Conservation (phyloP, 2,113 vertebrate species). For the Lepisosteus osseus region DNA sequence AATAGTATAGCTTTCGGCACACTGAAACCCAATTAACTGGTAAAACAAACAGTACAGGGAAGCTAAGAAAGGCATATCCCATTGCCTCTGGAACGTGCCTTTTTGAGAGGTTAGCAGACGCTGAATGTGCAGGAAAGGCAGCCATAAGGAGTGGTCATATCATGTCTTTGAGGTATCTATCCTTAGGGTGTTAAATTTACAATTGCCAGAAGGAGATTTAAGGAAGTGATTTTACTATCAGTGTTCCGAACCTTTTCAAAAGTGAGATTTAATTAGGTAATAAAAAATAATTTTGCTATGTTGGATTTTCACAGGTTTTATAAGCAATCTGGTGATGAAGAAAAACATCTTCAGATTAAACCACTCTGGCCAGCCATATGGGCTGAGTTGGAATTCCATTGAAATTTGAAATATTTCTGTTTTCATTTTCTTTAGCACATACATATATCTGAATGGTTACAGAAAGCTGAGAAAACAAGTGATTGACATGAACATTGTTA, state of each 20-base stretch:
- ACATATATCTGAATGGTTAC: too few species aligned
- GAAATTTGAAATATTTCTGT: too few species aligned
- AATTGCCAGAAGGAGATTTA: not conserved
- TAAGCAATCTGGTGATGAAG: not conserved
- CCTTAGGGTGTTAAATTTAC: not conserved
- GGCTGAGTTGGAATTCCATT: too few species aligned
- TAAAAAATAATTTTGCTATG: too few species aligned
- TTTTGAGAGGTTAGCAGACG: not conserved
- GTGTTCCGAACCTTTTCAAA: not conserved
- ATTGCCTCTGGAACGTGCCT: not conserved
- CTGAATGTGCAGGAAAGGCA: constrained; percentile 1
- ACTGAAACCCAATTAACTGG: not conserved
- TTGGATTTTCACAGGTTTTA: not conserved
- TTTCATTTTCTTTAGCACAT: too few species aligned
- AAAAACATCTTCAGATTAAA: too few species aligned
- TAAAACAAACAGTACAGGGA: not conserved
- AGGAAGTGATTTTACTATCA: not conserved
- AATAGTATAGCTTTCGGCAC: not conserved
- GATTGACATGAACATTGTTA: not conserved
- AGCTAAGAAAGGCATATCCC: not conserved
- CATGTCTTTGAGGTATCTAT: constrained; percentile 1
- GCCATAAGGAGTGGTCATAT: not conserved
- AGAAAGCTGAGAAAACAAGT: too few species aligned
- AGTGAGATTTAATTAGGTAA: not conserved
- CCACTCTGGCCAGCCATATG: too few species aligned